Evolutionary conservation across 2,888 invertebrate genomes (phyloP), one percentile per base, ranked within the genome.

Genomic region (Siphlonurus alternatus): DNA sequence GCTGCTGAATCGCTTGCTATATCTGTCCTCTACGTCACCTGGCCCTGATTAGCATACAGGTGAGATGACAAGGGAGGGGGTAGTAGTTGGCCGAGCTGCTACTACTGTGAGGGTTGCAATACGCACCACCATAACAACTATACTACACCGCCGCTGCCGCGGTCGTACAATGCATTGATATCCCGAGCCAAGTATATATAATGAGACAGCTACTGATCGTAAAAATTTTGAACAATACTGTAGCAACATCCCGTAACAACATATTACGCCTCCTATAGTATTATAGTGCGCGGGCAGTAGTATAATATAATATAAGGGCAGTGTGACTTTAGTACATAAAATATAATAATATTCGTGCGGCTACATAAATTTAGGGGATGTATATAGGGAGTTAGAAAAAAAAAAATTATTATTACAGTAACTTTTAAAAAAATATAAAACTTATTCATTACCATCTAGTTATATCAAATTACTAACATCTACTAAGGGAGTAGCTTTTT

Each of bases 11-110:
- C 15, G 15, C 38, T 38, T 38, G 15, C 15, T 10, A 15, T 38
- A 38, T 5, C 15, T 38, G 38, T 10, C 56, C 5, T n/a, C n/a
- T 56, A 22, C 56, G 22, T 56, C 56, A 56, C 56, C 56, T 56
- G 56, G 56, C n/a, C 5, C 19, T 56, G 56, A 56, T 56, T 56
- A 56, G 56, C 56, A 56, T 56, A 56, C 56, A 56, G 56, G 56
- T 56, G 56, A 56, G 56, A 56, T 10, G n/a, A 5, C 7, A n/a
- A 22, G 56, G 19, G 19, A 5, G 20, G 56, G 5, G 56, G 56
- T 5, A 20, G 56, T 56, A 38, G 38, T 38, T 38, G 38, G 15
- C 15, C 38, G 5, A 10, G 38, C 38, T 38, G 38, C 7, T n/a
- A 38, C 38, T 38, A 38, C 7, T 38, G 15, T 38, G 15, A 38